Base-by-base conservation (phyloP, 2,113 vertebrate genomes). In the Charadrius vociferus region DNA sequence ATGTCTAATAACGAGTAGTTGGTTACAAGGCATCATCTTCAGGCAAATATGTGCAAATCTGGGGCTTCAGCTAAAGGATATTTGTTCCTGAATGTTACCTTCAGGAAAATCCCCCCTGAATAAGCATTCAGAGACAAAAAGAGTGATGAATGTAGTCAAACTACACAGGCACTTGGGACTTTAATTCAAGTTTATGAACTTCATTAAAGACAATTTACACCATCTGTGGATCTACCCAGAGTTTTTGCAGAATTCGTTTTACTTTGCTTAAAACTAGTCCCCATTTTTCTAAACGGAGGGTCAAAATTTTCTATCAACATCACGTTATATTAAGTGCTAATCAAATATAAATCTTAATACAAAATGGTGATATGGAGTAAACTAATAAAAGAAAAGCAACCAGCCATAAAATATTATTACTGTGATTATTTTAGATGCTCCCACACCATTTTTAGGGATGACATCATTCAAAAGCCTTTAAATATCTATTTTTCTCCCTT, bases 101-200 rank as follows among this genome's bases (percentile, higher is more conserved):
- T 80, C 89, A 72, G 58, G 37, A 84, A 95, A 95, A 92, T 63
- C 68, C 36, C 45, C 74, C 10, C 56, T 68, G 73, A 90, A 52
- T 87, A 81, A 92, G 22, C 56, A 53, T 67, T 75, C 68, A 88
- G 26, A 80, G 45, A 45, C 55, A 83, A 82, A 90, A 93, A 93
- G 66, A 93, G 66, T 53, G 29, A 93, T 96, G 45, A 88, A 86
- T 91, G 37, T 87, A 93, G 84, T 66, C 73, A 94, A 96, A 73
- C 81, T 88, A 70, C 74, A 59, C 32, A 93, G 86, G 20, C 86
- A 82, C 67, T 86, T 93, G 77, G 74, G 91, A 95, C 78, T 95
- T 94, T 81, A 96, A 93, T 95, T 97, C 81, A 94, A 85, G 89
- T 94, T 95, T 95, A 83, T 97, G 53, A 95, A 95, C 84, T 91